Percentiles rank a stretch among this genome's conserved stretches.
Conservation (phyloP, 2,113 vertebrate genomes). For the Dasyurus viverrinus region DNA sequence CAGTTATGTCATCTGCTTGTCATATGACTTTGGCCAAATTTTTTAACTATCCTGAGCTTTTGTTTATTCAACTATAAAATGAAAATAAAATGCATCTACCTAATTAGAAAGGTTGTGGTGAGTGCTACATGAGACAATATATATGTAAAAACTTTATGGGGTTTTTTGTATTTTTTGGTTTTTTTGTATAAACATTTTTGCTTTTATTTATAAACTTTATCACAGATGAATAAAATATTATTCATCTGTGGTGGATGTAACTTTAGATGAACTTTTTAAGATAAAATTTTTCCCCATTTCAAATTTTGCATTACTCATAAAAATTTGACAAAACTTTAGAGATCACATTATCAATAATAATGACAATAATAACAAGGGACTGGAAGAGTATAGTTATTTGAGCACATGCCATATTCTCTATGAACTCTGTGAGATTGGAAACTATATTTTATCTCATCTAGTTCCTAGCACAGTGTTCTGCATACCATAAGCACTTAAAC, state of each 20-base stretch:
- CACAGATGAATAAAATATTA: background rate
- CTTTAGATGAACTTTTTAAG: background rate
- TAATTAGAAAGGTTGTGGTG: background rate
- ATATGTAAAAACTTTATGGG: background rate
- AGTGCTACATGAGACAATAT: background rate
- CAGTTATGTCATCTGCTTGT: background rate
- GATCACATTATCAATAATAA: background rate
- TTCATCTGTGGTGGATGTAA: background rate
- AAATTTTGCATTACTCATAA: background rate
- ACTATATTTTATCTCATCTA: background rate
- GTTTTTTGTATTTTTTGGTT: no score
- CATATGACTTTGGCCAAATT: background rate
- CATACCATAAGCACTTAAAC: background rate
- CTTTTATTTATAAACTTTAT: no score
- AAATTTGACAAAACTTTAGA: slow-evolving; percentile 13
- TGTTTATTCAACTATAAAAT: background rate
- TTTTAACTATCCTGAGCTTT: background rate
- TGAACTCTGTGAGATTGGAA: background rate
- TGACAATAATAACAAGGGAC: no score
- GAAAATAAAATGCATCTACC: background rate
- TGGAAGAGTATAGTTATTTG: background rate
- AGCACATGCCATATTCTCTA: background rate
- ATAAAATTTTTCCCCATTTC: background rate
- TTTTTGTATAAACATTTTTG: no score
- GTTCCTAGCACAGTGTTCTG: background rate